A percentile compares a stretch with the other conserved stretches of the same genome.
phyloP scores from a whole-genome alignment of 2,113 vertebrate species.

The Prochilodus magdalenae region DNA sequence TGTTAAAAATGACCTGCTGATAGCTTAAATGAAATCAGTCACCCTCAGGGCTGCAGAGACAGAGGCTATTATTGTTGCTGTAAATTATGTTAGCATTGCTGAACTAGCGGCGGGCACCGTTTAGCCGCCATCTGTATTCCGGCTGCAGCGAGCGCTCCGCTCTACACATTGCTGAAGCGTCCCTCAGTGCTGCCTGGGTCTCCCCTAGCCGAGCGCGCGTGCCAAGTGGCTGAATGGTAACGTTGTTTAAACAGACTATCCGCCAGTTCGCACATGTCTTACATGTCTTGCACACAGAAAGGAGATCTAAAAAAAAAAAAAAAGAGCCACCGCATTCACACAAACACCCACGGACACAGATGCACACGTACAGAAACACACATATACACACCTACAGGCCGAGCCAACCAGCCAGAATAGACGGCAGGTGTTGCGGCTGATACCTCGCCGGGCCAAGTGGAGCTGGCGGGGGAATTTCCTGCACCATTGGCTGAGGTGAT shows the following conservation, averaged over 20 bases:
- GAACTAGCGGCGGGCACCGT: conserved; percentile 47
- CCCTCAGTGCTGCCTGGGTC: conserved; percentile 23
- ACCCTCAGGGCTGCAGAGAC: conserved; percentile 36
- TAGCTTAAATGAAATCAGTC: conserved; percentile 53
- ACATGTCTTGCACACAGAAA: conserved; percentile 16
- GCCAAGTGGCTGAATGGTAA: conserved; percentile 49
- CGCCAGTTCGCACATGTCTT: conserved; percentile 43
- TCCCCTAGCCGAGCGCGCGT: conserved; percentile 39
- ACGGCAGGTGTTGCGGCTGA: conserved; percentile 50
- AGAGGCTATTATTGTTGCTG: conserved; percentile 48
- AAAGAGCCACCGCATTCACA: background rate
- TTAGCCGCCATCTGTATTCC: conserved; percentile 50
- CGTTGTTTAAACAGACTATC: conserved; percentile 44
- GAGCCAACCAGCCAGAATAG: conserved; percentile 24
- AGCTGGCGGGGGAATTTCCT: conserved; percentile 46
- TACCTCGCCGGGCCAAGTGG: conserved; percentile 46
- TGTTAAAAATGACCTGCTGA: conserved; percentile 52
- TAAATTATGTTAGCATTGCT: conserved; percentile 54
- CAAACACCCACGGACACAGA: conserved; percentile 5
- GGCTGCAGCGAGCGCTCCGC: background rate
- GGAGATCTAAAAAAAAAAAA: conserved; percentile 32
- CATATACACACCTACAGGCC: background rate
- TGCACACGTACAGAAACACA: conserved; percentile 1
- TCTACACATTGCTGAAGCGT: conserved; percentile 24
- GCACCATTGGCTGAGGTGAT: conserved; percentile 54